Evolutionary conservation across 1,140 invertebrate genomes (phyloP).

Genomic region (Zaprionus inermis): DNA sequence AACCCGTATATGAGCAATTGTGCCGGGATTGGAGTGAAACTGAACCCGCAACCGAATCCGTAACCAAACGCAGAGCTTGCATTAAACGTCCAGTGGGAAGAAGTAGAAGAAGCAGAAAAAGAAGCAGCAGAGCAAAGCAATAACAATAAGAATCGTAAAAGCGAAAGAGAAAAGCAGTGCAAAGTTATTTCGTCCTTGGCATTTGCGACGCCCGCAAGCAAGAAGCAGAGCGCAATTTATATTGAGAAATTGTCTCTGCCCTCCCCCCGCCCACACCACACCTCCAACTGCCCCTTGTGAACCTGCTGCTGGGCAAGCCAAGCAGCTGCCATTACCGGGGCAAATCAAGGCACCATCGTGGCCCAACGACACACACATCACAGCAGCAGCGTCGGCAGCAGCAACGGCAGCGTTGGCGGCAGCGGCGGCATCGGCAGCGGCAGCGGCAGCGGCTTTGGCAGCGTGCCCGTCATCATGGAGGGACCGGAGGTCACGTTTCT

Average conservation of each 20-base stretch:
- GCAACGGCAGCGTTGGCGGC: slow-evolving; percentile 49
- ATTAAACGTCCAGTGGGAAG: slow-evolving; percentile 39
- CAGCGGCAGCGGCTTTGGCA: slow-evolving; percentile 53
- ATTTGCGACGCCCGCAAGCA: slow-evolving; percentile 63
- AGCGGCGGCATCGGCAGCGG: slow-evolving; percentile 31
- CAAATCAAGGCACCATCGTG: slow-evolving; percentile 55
- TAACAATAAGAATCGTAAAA: slow-evolving; percentile 44
- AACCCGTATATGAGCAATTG: slow-evolving; percentile 37
- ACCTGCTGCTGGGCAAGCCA: neutral
- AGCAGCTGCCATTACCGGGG: slow-evolving; percentile 11
- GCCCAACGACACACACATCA: slow-evolving; percentile 61
- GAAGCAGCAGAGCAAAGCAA: slow-evolving; percentile 6
- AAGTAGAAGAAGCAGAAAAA: slow-evolving; percentile 34
- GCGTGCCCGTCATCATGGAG: slow-evolving; percentile 86
- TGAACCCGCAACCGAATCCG: slow-evolving; percentile 26
- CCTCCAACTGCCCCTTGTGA: too few relatives aligned
- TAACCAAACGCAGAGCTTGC: slow-evolving; percentile 43
- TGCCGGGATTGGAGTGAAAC: slow-evolving; percentile 16
- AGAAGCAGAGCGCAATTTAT: slow-evolving; percentile 8
- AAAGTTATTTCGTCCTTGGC: slow-evolving; percentile 73
- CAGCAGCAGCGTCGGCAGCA: slow-evolving; percentile 52
- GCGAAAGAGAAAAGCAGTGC: slow-evolving; percentile 35
- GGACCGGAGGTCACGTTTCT: slow-evolving; percentile 94
- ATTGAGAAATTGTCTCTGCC: slow-evolving; percentile 4
- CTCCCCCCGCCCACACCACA: too few relatives aligned